A percentile compares a stretch with the other conserved stretches of the same genome.
Conservation (phyloP, 2,888 invertebrate species). For the Rutpela maculata region DNA sequence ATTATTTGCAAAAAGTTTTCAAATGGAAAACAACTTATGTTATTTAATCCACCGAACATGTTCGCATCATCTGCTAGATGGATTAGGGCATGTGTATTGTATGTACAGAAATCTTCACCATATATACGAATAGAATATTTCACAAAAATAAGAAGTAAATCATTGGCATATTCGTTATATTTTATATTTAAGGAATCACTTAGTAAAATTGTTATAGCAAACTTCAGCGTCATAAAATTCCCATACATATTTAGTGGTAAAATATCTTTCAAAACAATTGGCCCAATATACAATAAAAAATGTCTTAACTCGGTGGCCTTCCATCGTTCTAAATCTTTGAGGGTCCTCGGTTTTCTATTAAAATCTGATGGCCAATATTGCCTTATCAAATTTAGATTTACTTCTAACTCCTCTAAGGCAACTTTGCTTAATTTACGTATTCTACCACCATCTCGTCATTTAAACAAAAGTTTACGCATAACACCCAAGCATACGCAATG, state of each 20-base stretch:
- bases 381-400: slow-evolving; percentile 34
- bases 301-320: slow-evolving; percentile 59
- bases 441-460: not conserved
- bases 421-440: slow-evolving; percentile 47
- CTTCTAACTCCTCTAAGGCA: slow-evolving; percentile 14
- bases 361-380: slow-evolving; percentile 59
- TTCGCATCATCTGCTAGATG: slow-evolving; percentile 48
- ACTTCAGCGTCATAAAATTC: slow-evolving; percentile 55
- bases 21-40: slow-evolving; percentile 44
- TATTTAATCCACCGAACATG: slow-evolving; percentile 37
- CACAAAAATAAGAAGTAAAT: slow-evolving; percentile 43
- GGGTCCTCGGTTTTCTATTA: slow-evolving; percentile 56
- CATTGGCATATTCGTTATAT: slow-evolving; percentile 51
- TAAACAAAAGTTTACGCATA: not conserved
- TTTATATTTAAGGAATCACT: slow-evolving; percentile 43
- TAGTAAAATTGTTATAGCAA: slow-evolving; percentile 53
- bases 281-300: slow-evolving; percentile 56
- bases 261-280: slow-evolving; percentile 48
- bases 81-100: slow-evolving; percentile 43
- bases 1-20: slow-evolving; percentile 44
- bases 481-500: not conserved
- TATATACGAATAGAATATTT: slow-evolving; percentile 41
- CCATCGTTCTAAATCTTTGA: slow-evolving; percentile 55
- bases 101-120: slow-evolving; percentile 44
- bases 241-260: slow-evolving; percentile 46